phyloP scores from a whole-genome alignment of 2,797 vertebrate genomes.

The Antrozous pallidus region DNA sequence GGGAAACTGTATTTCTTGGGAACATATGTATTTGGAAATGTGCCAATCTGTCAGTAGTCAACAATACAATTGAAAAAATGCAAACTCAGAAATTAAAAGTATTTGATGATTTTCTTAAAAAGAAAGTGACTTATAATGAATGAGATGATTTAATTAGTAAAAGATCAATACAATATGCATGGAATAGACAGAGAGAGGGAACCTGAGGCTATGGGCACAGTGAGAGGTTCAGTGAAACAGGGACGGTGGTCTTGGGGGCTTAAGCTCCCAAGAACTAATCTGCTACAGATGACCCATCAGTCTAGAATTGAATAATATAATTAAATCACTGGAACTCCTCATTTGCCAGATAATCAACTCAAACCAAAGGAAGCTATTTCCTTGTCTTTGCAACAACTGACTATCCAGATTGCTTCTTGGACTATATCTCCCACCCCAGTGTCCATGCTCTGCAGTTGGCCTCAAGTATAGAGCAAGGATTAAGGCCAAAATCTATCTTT shows the following conservation, averaged over 20 bases:
- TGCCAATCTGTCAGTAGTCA: not conserved
- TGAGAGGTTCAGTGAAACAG: not conserved
- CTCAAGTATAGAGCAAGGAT: not conserved
- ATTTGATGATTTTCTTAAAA: not conserved
- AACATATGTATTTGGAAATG: not conserved
- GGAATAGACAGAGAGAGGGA: not conserved
- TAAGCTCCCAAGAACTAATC: not conserved
- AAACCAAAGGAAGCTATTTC: not conserved
- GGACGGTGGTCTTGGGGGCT: not conserved
- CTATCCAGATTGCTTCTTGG: not conserved
- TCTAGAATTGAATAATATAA: not conserved
- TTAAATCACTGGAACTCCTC: not conserved
- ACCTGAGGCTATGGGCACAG: not conserved
- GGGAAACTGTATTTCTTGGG: not conserved
- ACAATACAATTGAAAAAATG: not conserved
- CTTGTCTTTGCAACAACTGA: not conserved
- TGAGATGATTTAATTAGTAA: not conserved
- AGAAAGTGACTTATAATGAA: not conserved
- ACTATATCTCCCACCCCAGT: rapidly evolving
- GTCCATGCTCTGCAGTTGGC: not conserved
- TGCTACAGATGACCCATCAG: rapidly evolving
- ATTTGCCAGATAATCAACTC: not conserved
- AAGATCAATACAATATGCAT: not conserved
- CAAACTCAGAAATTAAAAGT: not conserved
- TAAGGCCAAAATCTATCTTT: not conserved